Percentiles rank a stretch among this genome's conserved stretches.
phyloP scores from a whole-genome alignment of 2,888 invertebrate species.

The Volucella inflata region DNA sequence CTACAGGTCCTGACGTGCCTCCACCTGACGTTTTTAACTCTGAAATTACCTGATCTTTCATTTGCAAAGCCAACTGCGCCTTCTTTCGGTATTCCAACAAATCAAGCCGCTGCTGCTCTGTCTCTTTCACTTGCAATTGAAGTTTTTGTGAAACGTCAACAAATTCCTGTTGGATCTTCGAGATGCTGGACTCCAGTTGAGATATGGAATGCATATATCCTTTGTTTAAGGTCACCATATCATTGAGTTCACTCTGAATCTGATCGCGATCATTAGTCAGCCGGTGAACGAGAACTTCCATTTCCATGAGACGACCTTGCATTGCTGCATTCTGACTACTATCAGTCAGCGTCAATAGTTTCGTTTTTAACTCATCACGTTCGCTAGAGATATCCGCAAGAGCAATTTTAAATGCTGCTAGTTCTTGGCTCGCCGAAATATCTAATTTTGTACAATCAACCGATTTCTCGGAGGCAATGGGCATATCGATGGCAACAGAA shows the following conservation, averaged over 20 bases:
- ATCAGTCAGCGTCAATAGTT: conserved; percentile 77
- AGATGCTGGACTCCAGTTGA: conserved; percentile 81
- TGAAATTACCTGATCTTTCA: conserved; percentile 90
- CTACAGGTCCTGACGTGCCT: conserved; percentile 28
- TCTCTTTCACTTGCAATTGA: conserved; percentile 84
- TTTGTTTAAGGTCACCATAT: conserved; percentile 77
- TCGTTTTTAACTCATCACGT: conserved; percentile 80
- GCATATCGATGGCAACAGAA: conserved; percentile 73
- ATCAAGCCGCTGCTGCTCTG: conserved; percentile 84
- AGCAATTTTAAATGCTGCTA: conserved; percentile 81
- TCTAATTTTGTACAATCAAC: background rate
- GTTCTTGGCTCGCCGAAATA: conserved; percentile 74
- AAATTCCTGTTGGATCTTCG: conserved; percentile 84
- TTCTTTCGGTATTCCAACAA: conserved; percentile 91
- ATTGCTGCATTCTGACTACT: conserved; percentile 78
- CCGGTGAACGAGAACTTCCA: conserved; percentile 78
- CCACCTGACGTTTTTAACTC: conserved; percentile 84
- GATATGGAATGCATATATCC: conserved; percentile 82
- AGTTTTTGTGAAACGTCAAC: conserved; percentile 84
- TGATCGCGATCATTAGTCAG: conserved; percentile 79
- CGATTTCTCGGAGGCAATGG: conserved; percentile 13
- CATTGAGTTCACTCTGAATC: conserved; percentile 77
- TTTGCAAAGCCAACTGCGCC: conserved; percentile 90
- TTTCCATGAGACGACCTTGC: conserved; percentile 78
- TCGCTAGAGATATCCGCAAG: conserved; percentile 80